Conservation (phyloP, 2,888 invertebrate genomes). For the Cephonodes hylas region DNA sequence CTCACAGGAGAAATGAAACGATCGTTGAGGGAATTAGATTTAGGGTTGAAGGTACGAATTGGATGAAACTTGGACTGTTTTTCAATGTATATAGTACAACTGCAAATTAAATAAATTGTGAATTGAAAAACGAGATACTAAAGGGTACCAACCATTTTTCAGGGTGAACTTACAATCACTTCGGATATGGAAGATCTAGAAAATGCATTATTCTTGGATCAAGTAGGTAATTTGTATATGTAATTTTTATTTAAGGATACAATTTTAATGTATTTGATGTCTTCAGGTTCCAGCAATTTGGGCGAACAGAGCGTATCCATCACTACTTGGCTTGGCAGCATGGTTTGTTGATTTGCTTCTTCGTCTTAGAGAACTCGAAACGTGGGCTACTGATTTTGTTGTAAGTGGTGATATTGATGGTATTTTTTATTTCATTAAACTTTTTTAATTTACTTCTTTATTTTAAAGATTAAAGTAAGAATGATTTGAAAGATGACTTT, state of each 20-base stretch:
- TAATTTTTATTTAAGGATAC: neutral
- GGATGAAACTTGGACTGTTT: too few relatives aligned
- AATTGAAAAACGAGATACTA: too few relatives aligned
- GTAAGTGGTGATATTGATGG: constrained; percentile 80
- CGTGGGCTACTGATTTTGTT: constrained; percentile 97
- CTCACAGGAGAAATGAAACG: constrained; percentile 94
- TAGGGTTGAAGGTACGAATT: constrained; percentile 89
- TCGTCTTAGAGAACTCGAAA: constrained; percentile 93
- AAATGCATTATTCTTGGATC: constrained; percentile 95
- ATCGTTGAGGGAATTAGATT: constrained; percentile 93
- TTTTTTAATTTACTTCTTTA: too few relatives aligned
- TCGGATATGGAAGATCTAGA: constrained; percentile 98
- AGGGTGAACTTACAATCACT: constrained; percentile 97
- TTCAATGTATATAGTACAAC: too few relatives aligned
- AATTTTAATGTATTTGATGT: neutral
- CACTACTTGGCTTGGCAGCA: constrained; percentile 90
- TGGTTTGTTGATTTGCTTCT: constrained; percentile 97
- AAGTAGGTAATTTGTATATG: constrained; percentile 61
- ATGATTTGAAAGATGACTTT: too few relatives aligned
- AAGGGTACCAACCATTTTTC: too few relatives aligned
- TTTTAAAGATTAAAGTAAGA: too few relatives aligned
- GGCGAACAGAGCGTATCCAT: constrained; percentile 95
- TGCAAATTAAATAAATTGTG: too few relatives aligned
- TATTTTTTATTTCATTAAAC: too few relatives aligned
- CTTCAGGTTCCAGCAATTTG: constrained; percentile 90